A percentile compares a stretch with the other conserved stretches of the same genome.
Evolutionary conservation across 1,140 invertebrate species (phyloP).

Genomic region (Drosophila pseudoobscura): DNA sequence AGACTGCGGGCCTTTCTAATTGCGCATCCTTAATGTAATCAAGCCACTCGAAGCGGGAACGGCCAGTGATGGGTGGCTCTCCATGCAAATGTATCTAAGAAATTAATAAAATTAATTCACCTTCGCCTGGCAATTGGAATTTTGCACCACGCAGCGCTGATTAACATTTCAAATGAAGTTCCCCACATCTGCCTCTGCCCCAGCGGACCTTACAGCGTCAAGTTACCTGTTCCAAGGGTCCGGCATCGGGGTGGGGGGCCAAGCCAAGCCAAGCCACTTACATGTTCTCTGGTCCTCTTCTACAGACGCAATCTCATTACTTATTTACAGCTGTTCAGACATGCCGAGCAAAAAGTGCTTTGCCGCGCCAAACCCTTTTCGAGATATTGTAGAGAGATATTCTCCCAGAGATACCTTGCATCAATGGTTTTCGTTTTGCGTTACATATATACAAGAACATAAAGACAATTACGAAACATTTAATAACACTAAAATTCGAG

Average conservation of each 20-base stretch:
- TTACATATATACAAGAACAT: no score
- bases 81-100: conserved; percentile 60
- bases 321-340: conserved; percentile 66
- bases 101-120: conserved; percentile 75
- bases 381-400: no score
- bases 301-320: conserved; percentile 71
- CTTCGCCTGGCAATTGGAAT: conserved; percentile 55
- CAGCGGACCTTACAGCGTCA: not conserved
- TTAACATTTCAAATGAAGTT: conserved; percentile 60
- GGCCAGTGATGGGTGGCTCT: not conserved
- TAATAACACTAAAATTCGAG: no score
- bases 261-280: conserved; percentile 22
- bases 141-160: conserved; percentile 40
- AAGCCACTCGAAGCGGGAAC: conserved; percentile 15
- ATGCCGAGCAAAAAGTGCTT: conserved; percentile 14
- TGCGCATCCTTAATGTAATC: conserved; percentile 78
- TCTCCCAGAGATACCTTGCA: no score
- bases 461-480: no score
- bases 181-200: conserved; percentile 7
- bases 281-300: conserved; percentile 6
- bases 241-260: not conserved
- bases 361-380: not conserved
- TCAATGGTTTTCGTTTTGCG: no score
- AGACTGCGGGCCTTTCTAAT: conserved; percentile 41
- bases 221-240: not conserved